Evolutionary conservation across 2,888 invertebrate species (phyloP), one percentile per base, ranked within the genome.

Genomic region (Dolichopus griseipennis): DNA sequence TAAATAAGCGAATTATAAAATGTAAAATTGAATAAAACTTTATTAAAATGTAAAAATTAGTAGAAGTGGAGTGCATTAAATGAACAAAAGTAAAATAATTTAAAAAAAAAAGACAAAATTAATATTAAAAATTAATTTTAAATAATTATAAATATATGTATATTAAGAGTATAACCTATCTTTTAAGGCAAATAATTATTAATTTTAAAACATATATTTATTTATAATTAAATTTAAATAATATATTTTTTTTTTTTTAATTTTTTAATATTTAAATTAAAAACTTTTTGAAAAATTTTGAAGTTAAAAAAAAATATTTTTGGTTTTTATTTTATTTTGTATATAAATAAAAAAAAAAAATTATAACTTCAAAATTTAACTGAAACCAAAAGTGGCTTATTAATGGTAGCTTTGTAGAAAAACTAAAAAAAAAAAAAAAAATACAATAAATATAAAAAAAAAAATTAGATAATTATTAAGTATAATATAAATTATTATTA

Each of bases 341-440:
- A n/a, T n/a, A n/a, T n/a, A 10, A 37, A 37, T 37, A 10, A 37
- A 37, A 37, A 37, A 37, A 18, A 52, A 12, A 6, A 52, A n/a
- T n/a, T 7, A 52, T 52, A 52, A 52, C 52, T 18, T 52, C 18
- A 52, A 52, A 52, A 52, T 18, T 52, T 52, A 52, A 52, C 6
- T 52, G 52, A 52, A 52, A 52, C 52, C 52, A 52, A 52, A 52
- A 52, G 52, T 52, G 52, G 52, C 52, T 52, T 52, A 52, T 52
- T 52, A n/a, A 52, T 52, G 52, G 52, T 52, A 52, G 52, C 52
- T 52, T 52, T 52, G 52, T 52, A 52, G n/a, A 18, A 52, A 43
- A 52, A 52, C 6, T 18, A 18, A 15, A 52, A 6, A 18, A 6
- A 18, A 52, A 52, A 18, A 18, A 1, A 18, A 52, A 52, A 52